Conservation (phyloP, 2,888 invertebrate genomes). For the Drosophila nigritarsus region DNA sequence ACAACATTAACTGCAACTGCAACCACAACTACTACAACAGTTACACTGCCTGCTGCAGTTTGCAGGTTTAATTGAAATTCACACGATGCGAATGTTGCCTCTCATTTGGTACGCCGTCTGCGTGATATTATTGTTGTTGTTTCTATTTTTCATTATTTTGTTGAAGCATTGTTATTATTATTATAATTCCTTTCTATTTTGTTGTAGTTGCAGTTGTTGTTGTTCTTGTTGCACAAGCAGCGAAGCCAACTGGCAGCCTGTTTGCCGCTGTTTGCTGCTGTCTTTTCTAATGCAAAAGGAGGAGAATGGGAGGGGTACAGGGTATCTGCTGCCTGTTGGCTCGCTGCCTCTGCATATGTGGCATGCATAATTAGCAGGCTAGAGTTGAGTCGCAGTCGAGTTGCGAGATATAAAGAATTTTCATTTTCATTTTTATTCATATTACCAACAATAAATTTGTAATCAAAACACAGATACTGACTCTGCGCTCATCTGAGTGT, state of each 20-base stretch:
- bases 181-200: slow-evolving; percentile 74
- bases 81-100: slow-evolving; percentile 75
- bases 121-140: slow-evolving; percentile 51
- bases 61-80: slow-evolving; percentile 81
- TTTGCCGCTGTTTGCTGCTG: slow-evolving; percentile 14
- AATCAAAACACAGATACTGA: slow-evolving; percentile 62
- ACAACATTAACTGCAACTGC: slow-evolving; percentile 3
- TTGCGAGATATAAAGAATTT: slow-evolving; percentile 54
- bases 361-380: slow-evolving; percentile 78
- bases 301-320: background rate
- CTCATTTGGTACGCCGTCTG: slow-evolving; percentile 77
- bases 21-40: slow-evolving; percentile 18
- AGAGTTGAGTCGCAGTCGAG: slow-evolving; percentile 44
- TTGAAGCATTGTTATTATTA: slow-evolving; percentile 72
- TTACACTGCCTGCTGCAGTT: slow-evolving; percentile 24
- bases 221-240: slow-evolving; percentile 64
- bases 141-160: slow-evolving; percentile 55
- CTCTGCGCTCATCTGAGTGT: background rate
- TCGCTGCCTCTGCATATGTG: slow-evolving; percentile 63
- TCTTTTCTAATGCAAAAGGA: slow-evolving; percentile 51
- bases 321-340: slow-evolving; percentile 11
- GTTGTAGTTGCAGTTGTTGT: slow-evolving; percentile 15
- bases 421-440: slow-evolving; percentile 74
- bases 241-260: slow-evolving; percentile 47
- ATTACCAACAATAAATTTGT: slow-evolving; percentile 75